phyloP scores from a whole-genome alignment of 2,888 invertebrate genomes.

The Deilephila porcellus region DNA sequence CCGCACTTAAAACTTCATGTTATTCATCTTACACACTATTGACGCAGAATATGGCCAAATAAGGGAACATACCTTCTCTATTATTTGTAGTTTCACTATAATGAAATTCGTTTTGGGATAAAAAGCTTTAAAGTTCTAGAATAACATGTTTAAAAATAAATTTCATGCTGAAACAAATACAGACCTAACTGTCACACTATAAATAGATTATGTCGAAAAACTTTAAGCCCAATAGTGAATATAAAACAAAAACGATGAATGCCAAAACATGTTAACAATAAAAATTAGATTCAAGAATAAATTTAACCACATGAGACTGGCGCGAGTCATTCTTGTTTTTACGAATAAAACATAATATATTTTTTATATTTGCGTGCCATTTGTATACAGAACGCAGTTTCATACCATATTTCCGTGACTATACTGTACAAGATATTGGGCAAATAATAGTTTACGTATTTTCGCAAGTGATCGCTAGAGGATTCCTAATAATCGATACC shows the following conservation, averaged over 20 bases:
- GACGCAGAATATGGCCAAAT: no score
- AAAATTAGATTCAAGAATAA: background rate
- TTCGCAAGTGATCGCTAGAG: no score
- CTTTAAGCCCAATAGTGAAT: background rate
- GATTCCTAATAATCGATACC: no score
- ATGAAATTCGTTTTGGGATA: no score
- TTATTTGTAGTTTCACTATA: no score
- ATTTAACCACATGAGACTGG: background rate
- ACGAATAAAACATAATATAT: conserved; percentile 1
- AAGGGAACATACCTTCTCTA: no score
- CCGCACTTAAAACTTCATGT: no score
- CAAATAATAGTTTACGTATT: no score
- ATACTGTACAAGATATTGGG: background rate
- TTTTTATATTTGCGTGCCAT: background rate
- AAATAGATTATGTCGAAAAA: background rate
- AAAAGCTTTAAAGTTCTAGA: no score
- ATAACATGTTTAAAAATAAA: no score
- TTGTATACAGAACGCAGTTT: background rate
- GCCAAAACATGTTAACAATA: conserved; percentile 1
- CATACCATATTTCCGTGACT: background rate
- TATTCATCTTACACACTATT: no score
- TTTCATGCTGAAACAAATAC: no score
- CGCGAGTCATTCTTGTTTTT: background rate
- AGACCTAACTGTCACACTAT: background rate
- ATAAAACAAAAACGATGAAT: conserved; percentile 9